Evolutionary conservation across 2,888 invertebrate genomes (phyloP).

Genomic region (Oscheius sp.): DNA sequence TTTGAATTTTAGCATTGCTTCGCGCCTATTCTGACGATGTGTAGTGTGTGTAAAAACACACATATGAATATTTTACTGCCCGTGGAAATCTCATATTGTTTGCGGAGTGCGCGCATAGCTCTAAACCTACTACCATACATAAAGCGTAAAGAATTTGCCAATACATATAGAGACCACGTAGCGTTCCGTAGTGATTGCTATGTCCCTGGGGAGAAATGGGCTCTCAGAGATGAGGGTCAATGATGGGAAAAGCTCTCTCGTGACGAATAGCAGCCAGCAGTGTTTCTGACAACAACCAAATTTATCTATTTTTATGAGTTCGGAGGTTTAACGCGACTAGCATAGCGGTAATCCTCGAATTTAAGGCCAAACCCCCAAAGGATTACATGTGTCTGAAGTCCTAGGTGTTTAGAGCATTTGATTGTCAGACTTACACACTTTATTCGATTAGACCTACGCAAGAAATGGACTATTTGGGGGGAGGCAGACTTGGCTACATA

Average conservation of each 20-base stretch:
- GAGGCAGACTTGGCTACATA: background rate
- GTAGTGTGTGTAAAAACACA: too few species aligned
- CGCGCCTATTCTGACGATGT: too few species aligned
- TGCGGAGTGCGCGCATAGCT: too few species aligned
- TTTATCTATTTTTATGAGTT: too few species aligned
- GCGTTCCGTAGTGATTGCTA: conserved; percentile 35
- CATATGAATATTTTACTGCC: too few species aligned
- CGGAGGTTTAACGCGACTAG: too few species aligned
- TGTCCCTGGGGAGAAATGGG: conserved; percentile 24
- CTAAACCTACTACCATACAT: too few species aligned
- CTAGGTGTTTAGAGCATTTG: conserved; percentile 27
- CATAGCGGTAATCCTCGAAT: conserved; percentile 6
- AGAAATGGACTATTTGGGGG: background rate
- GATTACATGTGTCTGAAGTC: background rate
- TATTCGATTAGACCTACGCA: conserved; percentile 29
- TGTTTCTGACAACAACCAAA: conserved; percentile 19
- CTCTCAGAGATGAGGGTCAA: conserved; percentile 29
- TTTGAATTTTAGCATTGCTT: conserved; percentile 8
- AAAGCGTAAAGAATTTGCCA: too few species aligned
- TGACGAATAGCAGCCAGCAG: conserved; percentile 29
- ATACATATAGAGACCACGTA: background rate
- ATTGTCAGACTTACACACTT: conserved; percentile 15
- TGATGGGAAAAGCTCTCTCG: conserved; percentile 34
- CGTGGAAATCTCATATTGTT: too few species aligned
- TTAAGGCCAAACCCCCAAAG: conserved; percentile 11